Conservation (phyloP, 1,140 invertebrate species). For the Globodera rostochiensis region DNA sequence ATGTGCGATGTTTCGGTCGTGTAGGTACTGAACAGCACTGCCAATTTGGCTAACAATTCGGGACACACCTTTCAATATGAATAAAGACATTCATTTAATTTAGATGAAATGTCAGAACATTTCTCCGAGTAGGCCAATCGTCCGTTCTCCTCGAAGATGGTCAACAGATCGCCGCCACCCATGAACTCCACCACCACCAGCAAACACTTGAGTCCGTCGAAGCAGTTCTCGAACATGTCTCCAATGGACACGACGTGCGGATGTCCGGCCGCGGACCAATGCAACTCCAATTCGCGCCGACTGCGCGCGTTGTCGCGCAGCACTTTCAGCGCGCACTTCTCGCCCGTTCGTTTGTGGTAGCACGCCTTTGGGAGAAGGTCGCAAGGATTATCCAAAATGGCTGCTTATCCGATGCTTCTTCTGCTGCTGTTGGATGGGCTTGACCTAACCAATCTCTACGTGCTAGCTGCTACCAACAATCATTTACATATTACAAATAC, state of each 20-base stretch:
- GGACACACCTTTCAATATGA: slow-evolving; percentile 76
- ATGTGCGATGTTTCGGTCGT: slow-evolving; percentile 93
- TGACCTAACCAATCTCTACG: too few species aligned
- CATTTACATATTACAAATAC: not conserved
- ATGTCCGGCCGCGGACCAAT: slow-evolving; percentile 86
- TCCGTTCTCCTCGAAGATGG: slow-evolving; percentile 59
- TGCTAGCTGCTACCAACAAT: too few species aligned
- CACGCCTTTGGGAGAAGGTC: slow-evolving; percentile 68
- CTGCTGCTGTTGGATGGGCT: too few species aligned
- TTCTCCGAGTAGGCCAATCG: slow-evolving; percentile 59
- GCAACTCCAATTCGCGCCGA: slow-evolving; percentile 88
- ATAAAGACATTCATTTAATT: not conserved
- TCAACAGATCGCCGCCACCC: slow-evolving; percentile 94
- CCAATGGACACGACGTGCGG: slow-evolving; percentile 88
- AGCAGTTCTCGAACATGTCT: slow-evolving; percentile 94
- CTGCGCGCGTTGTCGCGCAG: slow-evolving; percentile 88
- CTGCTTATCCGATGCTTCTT: too few species aligned
- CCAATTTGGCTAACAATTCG: slow-evolving; percentile 94
- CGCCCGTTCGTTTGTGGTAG: slow-evolving; percentile 73
- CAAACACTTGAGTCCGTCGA: slow-evolving; percentile 84
- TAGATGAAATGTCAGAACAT: not conserved
- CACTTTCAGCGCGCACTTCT: slow-evolving; percentile 87
- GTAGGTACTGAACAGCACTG: slow-evolving; percentile 88
- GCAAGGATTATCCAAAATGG: too few species aligned
- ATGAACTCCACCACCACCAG: slow-evolving; percentile 98